Conservation (phyloP, 2,797 vertebrate genomes). For the Chiloscyllium punctatum region DNA sequence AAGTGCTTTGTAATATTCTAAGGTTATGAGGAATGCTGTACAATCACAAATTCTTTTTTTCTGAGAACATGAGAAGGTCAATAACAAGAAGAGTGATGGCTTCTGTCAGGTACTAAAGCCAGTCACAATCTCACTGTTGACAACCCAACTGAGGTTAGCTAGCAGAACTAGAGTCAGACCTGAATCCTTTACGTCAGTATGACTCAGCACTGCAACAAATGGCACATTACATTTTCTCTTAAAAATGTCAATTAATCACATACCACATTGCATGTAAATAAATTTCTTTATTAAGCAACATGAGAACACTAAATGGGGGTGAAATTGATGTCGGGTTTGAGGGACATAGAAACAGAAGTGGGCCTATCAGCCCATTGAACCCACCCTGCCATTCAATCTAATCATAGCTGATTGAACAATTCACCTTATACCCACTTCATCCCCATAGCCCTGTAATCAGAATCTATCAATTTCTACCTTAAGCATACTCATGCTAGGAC, state of each 20-base stretch:
- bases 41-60: not conserved
- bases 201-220: not conserved
- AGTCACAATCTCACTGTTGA: too few relatives aligned
- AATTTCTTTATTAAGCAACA: not conserved
- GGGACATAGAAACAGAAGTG: too few relatives aligned
- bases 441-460: too few relatives aligned
- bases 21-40: not conserved
- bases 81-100: too few relatives aligned
- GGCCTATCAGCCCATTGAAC: too few relatives aligned
- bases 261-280: not conserved
- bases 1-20: too few relatives aligned
- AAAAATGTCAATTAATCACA: not conserved
- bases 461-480: too few relatives aligned
- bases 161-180: not conserved
- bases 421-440: too few relatives aligned
- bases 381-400: too few relatives aligned
- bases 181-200: not conserved
- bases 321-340: not conserved
- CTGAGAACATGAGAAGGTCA: not conserved
- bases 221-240: not conserved
- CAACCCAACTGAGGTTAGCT: not conserved
- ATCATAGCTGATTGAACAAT: too few relatives aligned
- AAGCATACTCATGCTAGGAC: too few relatives aligned
- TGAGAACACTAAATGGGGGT: not conserved
- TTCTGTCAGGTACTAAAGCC: too few relatives aligned